A percentile compares a stretch with the other conserved stretches of the same genome.
Conservation (phyloP, 2,797 vertebrate genomes). For the Argyrosomus regius region DNA sequence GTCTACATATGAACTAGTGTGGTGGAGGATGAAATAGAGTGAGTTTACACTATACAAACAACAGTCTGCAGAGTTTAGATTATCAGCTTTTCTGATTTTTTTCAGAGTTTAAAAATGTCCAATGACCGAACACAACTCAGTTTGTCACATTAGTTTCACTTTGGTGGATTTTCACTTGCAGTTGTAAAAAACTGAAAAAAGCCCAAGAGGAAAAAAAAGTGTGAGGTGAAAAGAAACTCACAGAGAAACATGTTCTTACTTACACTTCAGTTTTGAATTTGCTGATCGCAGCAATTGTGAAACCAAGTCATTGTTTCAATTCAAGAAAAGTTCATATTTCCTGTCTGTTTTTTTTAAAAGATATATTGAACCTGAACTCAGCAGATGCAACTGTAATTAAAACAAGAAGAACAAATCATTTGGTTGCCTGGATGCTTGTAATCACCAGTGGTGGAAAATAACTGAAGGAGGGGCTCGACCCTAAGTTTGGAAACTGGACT, state of each 20-base stretch:
- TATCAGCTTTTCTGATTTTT: neutral
- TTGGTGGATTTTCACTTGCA: neutral
- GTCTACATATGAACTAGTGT: too few species aligned
- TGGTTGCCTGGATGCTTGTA: neutral
- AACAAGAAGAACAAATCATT: neutral
- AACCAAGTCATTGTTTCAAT: neutral
- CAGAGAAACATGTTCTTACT: neutral
- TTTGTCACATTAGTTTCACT: neutral
- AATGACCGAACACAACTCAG: neutral
- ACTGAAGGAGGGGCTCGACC: neutral
- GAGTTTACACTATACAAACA: neutral
- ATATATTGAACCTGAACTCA: neutral
- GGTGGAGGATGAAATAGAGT: neutral
- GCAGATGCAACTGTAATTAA: neutral
- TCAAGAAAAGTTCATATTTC: neutral
- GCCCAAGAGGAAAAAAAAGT: too few species aligned
- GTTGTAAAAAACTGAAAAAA: neutral
- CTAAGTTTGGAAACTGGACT: neutral
- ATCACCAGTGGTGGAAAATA: neutral
- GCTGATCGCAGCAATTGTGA: neutral
- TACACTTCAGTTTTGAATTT: neutral
- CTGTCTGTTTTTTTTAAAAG: neutral
- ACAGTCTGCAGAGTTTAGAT: neutral
- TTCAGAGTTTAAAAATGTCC: neutral
- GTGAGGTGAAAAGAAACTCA: slow-evolving; percentile 3